Evolutionary conservation across 2,888 invertebrate genomes (phyloP).

Genomic region (Cyclophora albipunctata): DNA sequence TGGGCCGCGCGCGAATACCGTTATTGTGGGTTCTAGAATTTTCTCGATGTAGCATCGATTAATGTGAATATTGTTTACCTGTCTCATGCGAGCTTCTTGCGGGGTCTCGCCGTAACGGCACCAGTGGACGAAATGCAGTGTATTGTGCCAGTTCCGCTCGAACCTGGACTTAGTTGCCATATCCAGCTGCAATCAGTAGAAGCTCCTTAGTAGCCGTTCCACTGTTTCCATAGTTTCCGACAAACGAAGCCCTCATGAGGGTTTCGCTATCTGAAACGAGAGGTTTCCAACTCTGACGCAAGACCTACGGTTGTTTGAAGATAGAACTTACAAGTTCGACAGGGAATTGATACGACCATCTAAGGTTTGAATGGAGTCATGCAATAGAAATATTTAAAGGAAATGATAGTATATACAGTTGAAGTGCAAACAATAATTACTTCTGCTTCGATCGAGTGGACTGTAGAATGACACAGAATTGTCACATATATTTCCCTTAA

Average conservation of each 20-base stretch:
- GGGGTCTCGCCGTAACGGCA: conserved; percentile 82
- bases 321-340: conserved; percentile 42
- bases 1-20: conserved; percentile 17
- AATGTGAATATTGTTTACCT: conserved; percentile 62
- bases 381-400: conserved; percentile 26
- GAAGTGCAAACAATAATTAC: conserved; percentile 13
- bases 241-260: conserved; percentile 64
- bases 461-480: conserved; percentile 21
- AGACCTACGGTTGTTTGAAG: conserved; percentile 46
- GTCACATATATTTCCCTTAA: conserved; percentile 20
- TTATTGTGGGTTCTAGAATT: conserved; percentile 32
- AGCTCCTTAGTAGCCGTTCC: conserved; percentile 69
- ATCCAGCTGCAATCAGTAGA: conserved; percentile 75
- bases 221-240: conserved; percentile 56
- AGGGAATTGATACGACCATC: conserved; percentile 34
- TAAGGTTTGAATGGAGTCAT: conserved; percentile 37
- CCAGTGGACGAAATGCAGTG: conserved; percentile 81
- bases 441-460: conserved; percentile 9
- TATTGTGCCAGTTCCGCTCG: conserved; percentile 80
- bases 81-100: conserved; percentile 80
- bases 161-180: conserved; percentile 75
- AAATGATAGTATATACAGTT: conserved; percentile 7
- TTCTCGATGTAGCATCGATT: conserved; percentile 8
- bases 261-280: conserved; percentile 72
- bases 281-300: conserved; percentile 73